Evolutionary conservation across 2,888 invertebrate genomes (phyloP), one percentile per base, ranked within the genome.

Genomic region (Mythimna impura): DNA sequence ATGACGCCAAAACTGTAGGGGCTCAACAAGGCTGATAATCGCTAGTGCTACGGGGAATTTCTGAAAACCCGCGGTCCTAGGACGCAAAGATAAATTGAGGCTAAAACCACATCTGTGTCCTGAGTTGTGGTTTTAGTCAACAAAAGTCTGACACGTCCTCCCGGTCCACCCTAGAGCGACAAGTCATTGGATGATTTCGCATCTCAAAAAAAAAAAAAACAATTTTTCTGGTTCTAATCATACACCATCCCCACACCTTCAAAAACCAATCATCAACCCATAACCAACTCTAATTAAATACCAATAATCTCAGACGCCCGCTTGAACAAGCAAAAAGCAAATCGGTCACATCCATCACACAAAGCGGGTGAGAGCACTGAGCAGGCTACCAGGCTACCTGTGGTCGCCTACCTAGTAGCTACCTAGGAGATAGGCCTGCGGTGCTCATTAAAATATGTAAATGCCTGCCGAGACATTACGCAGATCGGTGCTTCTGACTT

Each of bases 401-500:
- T 65, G 80, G 54, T 75, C 75, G 84, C 86, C 87, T 86, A 86
- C 77, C 64, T 79, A 77, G 87, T 87, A 86, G 83, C 81, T 83
- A 81, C 86, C 82, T 83, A 82, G 86, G 88, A 93, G 95, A 95
- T 95, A 96, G 94, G 92, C 92, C 90, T 86, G 86, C 90, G 86
- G 90, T 89, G 93, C 96, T 96, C 96, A 96, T 96, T 96, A 96
- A 96, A 96, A 96, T 96, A 96, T 96, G 96, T 96, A 96, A 96
- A 96, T 96, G 93, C 89, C 86, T 87, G 89, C 90, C 86, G 91
- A 94, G 95, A 94, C 96, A 96, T 96, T 96, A 96, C 95, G 94
- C 92, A 95, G 96, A 96, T 96, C 96, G 95, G 95, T 94, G 94
- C 94, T 93, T 93, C 94, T 94, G 94, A 94, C 94, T 94, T 94